Conservation (phyloP, 2,797 vertebrate species). For the Pseudochirops corinnae region DNA sequence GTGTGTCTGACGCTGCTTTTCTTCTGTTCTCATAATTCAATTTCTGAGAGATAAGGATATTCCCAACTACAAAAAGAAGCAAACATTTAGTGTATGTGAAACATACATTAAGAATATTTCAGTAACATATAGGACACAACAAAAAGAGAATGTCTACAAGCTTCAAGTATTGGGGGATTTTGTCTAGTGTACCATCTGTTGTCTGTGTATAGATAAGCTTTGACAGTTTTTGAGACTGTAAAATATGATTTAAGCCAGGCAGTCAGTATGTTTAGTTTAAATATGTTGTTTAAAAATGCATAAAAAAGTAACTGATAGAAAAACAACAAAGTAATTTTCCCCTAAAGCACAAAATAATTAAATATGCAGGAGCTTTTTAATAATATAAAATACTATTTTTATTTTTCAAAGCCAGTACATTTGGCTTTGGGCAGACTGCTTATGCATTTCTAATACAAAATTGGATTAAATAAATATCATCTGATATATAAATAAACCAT, state of each 20-base stretch:
- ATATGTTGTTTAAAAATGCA: neutral
- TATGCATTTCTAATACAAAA: slow-evolving; percentile 70
- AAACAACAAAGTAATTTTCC: neutral
- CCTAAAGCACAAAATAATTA: slow-evolving; percentile 40
- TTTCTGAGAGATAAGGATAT: neutral
- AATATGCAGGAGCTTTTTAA: slow-evolving; percentile 58
- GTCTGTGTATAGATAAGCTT: neutral
- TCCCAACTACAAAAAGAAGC: neutral
- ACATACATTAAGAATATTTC: neutral
- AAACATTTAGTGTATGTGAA: neutral
- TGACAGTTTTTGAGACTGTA: neutral
- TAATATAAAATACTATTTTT: slow-evolving; percentile 63
- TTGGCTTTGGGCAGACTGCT: slow-evolving; percentile 57
- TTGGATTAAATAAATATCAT: slow-evolving; percentile 66
- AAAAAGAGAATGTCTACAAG: neutral
- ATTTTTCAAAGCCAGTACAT: slow-evolving; percentile 70
- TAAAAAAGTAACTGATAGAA: neutral
- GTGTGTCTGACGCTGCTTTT: neutral
- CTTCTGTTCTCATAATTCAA: neutral
- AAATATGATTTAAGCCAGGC: neutral
- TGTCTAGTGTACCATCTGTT: neutral
- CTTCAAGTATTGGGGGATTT: neutral
- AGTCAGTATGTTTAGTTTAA: neutral
- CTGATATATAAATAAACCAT: slow-evolving; percentile 69
- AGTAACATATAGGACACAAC: neutral